These are phyloP conservation scores for Aspidiotus destructor DNA, from an alignment of 2,888 invertebrate species.

Conservation along the genomic window DNA sequence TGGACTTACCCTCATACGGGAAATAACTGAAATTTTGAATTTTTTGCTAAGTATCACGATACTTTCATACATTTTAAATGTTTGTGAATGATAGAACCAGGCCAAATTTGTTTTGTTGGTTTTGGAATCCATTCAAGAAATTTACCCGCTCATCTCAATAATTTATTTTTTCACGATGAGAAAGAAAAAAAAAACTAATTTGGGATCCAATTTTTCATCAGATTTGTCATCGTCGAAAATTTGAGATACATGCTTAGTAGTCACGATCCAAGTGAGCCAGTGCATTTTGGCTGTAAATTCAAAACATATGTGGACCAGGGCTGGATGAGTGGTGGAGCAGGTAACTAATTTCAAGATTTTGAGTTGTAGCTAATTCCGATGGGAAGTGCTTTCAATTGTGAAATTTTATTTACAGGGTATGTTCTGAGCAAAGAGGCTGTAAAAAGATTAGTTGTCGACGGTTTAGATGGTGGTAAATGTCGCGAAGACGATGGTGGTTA, in stretches of 20 bases:
- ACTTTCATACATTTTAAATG: no score
- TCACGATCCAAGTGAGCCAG: conserved; percentile 59
- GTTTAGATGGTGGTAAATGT: conserved; percentile 61
- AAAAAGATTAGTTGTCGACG: conserved; percentile 64
- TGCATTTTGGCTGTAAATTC: conserved; percentile 86
- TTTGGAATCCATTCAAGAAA: no score
- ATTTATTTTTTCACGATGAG: no score
- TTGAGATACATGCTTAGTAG: conserved; percentile 79
- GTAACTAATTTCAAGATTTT: conserved; percentile 35
- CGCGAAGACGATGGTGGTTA: conserved; percentile 60
- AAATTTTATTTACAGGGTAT: conserved; percentile 54
- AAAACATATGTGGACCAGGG: conserved; percentile 75
- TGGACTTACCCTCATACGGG: no score
- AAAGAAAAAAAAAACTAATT: neutral
- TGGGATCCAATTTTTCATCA: conserved; percentile 42
- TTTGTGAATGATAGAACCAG: no score
- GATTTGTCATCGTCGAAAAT: conserved; percentile 91
- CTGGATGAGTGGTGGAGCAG: conserved; percentile 83
- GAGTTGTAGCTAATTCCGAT: neutral
- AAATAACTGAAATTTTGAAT: no score
- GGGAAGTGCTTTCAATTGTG: no score
- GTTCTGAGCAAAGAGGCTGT: conserved; percentile 79
- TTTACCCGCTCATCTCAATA: no score
- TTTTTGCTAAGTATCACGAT: no score
- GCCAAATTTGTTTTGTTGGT: no score